phyloP scores from a whole-genome alignment of 2,797 vertebrate genomes.

The Cryptoprocta ferox region DNA sequence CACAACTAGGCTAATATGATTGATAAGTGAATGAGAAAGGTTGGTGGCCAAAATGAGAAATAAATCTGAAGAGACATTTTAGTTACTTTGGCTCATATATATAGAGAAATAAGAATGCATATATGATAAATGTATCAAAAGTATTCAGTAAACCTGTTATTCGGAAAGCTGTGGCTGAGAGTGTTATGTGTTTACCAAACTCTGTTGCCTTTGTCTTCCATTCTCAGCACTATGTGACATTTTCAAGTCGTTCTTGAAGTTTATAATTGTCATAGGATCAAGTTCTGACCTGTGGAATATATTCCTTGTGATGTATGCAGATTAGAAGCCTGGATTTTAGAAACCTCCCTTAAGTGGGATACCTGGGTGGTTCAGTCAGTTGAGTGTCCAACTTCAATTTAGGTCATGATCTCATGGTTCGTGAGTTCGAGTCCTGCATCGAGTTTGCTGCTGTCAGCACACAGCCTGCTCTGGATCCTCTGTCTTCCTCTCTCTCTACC shows the following conservation, averaged over 20 bases:
- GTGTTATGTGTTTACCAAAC: not conserved
- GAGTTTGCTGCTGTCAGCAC: no score
- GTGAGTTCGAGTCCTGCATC: no score
- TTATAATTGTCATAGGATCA: not conserved
- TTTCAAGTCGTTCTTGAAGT: not conserved
- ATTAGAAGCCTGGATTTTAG: not conserved
- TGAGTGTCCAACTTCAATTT: no score
- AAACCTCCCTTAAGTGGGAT: not conserved
- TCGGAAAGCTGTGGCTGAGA: not conserved
- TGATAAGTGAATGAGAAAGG: not conserved
- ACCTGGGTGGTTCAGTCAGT: no score
- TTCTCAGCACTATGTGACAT: not conserved
- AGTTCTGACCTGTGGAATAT: not conserved
- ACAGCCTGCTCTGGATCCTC: no score
- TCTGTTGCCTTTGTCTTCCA: not conserved
- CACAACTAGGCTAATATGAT: not conserved
- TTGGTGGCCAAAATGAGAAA: not conserved
- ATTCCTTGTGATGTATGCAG: not conserved
- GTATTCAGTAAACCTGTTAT: not conserved
- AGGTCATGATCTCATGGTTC: no score
- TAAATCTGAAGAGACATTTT: not conserved
- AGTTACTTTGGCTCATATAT: not conserved
- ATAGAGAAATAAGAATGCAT: not conserved
- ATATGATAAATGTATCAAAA: not conserved
- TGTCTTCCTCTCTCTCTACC: no score